phyloP scores from a whole-genome alignment of 2,113 vertebrate genomes.

The Cacatua alba region DNA sequence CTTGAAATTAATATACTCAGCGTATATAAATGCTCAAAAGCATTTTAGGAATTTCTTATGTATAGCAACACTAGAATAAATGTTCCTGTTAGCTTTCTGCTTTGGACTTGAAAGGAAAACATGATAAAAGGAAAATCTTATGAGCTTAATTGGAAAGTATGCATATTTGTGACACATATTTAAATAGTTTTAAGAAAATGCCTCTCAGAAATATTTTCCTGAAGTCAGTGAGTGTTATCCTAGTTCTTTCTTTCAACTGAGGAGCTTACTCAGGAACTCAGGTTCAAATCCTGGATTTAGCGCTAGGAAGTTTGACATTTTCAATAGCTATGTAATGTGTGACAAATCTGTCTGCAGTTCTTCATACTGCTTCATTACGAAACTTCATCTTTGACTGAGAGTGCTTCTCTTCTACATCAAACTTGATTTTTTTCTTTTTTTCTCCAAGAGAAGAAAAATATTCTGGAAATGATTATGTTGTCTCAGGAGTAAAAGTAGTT shows the following conservation, averaged over 20 bases:
- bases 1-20: neutral
- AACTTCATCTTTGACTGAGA: neutral
- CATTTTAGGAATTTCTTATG: neutral
- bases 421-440: neutral
- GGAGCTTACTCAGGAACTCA: neutral
- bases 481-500: neutral
- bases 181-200: neutral
- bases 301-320: neutral
- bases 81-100: neutral
- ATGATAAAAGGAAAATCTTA: neutral
- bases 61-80: neutral
- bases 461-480: neutral
- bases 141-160: neutral
- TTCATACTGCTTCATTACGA: neutral
- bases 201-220: neutral
- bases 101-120: neutral
- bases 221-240: rapidly evolving
- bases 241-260: neutral
- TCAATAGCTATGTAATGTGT: neutral
- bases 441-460: neutral
- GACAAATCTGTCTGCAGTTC: neutral
- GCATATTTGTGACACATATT: neutral
- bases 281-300: conserved; percentile 13
- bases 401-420: neutral
- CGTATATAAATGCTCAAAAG: neutral